These are phyloP conservation scores for Polyodon spathula DNA, from an alignment of 2,113 vertebrate genomes.

Conservation along the genomic window DNA sequence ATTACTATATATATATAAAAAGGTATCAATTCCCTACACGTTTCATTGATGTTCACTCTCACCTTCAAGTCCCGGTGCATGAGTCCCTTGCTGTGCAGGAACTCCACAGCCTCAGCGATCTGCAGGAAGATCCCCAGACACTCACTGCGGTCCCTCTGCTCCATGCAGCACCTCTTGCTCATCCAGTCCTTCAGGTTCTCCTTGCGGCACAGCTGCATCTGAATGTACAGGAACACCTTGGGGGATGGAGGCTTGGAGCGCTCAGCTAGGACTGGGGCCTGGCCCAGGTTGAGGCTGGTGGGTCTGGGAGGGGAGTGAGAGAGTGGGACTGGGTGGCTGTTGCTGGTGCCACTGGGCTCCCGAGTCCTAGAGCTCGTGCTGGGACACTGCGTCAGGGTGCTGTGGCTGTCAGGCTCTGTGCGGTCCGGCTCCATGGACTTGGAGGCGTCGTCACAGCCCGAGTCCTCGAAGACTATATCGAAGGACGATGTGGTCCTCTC, in stretches of 20 bases:
- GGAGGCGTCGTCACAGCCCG: slow-evolving; percentile 70
- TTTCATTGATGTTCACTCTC: slow-evolving; percentile 13
- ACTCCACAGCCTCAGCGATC: slow-evolving; percentile 90
- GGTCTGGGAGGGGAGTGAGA: slow-evolving; percentile 67
- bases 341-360: slow-evolving; percentile 10
- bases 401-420: slow-evolving; percentile 3
- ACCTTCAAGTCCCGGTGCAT: slow-evolving; percentile 99
- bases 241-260: slow-evolving; percentile 69
- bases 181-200: slow-evolving; percentile 99
- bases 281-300: slow-evolving; percentile 69
- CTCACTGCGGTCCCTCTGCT: slow-evolving; percentile 71
- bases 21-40: too few relatives aligned
- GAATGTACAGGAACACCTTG: slow-evolving; percentile 94
- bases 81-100: slow-evolving; percentile 88
- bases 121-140: slow-evolving; percentile 92
- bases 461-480: slow-evolving; percentile 92
- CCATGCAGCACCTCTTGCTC: slow-evolving; percentile 68
- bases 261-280: slow-evolving; percentile 43
- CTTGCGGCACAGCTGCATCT: slow-evolving; percentile 96
- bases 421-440: slow-evolving; percentile 18
- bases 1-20: too few relatives aligned
- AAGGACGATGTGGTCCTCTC: slow-evolving; percentile 88
- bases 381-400: slow-evolving; percentile 23
- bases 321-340: slow-evolving; percentile 17
- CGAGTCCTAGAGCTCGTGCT: slow-evolving; percentile 26